Percentiles rank a stretch among this genome's conserved stretches.
phyloP scores from a whole-genome alignment of 1,140 invertebrate genomes.

The Zaprionus taronus region DNA sequence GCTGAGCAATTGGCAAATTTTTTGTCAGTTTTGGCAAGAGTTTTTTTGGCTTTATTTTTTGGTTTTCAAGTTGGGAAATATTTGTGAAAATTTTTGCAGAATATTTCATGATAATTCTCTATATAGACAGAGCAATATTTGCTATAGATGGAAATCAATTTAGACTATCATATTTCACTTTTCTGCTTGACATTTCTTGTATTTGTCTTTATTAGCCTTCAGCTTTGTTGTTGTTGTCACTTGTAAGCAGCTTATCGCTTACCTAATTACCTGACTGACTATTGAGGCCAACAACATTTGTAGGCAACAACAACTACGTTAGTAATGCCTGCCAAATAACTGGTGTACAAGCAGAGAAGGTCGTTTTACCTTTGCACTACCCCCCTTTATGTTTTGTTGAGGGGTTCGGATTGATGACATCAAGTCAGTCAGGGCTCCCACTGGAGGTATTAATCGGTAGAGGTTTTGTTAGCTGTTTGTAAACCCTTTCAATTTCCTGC shows the following conservation, averaged over 20 bases:
- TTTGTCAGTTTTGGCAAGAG: constrained; percentile 8
- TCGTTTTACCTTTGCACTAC: background rate
- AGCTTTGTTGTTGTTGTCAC: constrained; percentile 48
- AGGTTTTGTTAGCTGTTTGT: background rate
- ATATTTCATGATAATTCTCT: background rate
- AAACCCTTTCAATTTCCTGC: constrained; percentile 16
- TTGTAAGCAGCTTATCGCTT: constrained; percentile 75
- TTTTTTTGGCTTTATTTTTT: background rate
- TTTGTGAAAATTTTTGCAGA: background rate
- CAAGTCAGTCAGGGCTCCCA: background rate
- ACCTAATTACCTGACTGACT: constrained; percentile 72
- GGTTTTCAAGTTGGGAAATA: background rate
- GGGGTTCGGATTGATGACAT: background rate
- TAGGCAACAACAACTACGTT: constrained; percentile 28
- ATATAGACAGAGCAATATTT: background rate
- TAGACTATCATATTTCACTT: constrained; percentile 29
- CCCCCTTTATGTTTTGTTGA: background rate
- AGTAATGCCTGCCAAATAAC: constrained; percentile 46
- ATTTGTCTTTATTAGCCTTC: constrained; percentile 42
- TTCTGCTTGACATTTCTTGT: constrained; percentile 37
- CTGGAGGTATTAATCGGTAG: background rate
- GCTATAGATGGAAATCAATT: background rate
- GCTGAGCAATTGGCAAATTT: constrained; percentile 34
- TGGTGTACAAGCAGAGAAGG: constrained; percentile 15
- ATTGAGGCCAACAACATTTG: constrained; percentile 53